phyloP scores from a whole-genome alignment of 2,888 invertebrate species.

The Raillietiella orientalis region DNA sequence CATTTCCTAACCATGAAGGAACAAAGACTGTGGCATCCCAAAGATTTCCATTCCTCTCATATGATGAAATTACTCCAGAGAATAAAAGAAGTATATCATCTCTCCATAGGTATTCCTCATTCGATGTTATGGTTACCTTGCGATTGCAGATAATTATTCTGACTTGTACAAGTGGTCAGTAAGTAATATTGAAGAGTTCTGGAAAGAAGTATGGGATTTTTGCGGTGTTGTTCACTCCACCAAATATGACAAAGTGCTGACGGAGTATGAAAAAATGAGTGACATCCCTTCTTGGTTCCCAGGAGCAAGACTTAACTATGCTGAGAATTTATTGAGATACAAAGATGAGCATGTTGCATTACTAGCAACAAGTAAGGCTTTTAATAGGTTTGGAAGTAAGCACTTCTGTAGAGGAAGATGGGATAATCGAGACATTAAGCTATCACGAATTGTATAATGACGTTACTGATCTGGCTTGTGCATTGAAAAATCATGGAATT shows the following conservation, averaged over 20 bases:
- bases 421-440: constrained; percentile 9
- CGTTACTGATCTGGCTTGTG: constrained; percentile 12
- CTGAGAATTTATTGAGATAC: constrained; percentile 16
- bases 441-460: constrained; percentile 11
- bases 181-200: constrained; percentile 16
- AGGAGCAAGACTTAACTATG: constrained; percentile 17
- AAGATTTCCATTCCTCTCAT: too few relatives aligned
- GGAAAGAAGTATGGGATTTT: constrained; percentile 16
- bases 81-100: too few relatives aligned
- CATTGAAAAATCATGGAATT: constrained; percentile 13
- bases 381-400: too few relatives aligned
- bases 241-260: constrained; percentile 13
- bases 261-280: constrained; percentile 10
- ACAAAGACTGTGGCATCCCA: too few relatives aligned
- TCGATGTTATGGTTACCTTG: too few relatives aligned
- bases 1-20: too few relatives aligned
- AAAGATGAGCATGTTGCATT: constrained; percentile 14
- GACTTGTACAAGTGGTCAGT: constrained; percentile 17
- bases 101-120: too few relatives aligned
- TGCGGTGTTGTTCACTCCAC: constrained; percentile 13
- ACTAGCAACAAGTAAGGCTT: too few relatives aligned
- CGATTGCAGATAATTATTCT: too few relatives aligned
- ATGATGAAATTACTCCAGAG: too few relatives aligned
- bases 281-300: constrained; percentile 18
- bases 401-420: constrained; percentile 7